Conservation (phyloP, 2,888 invertebrate genomes). For the Ryuthela nishihirai region DNA sequence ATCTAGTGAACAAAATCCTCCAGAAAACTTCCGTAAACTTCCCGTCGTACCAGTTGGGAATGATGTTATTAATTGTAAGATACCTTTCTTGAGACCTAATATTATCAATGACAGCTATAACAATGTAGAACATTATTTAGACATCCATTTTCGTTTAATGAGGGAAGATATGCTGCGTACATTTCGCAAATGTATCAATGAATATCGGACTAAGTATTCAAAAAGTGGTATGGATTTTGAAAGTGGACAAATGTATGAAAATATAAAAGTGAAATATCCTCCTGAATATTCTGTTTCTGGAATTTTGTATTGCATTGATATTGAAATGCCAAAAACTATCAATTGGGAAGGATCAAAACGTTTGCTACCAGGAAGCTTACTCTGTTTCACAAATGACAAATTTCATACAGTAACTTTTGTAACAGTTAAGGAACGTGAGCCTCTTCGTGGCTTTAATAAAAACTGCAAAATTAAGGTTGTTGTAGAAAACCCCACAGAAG, state of each 20-base stretch:
- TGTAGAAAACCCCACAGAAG: slow-evolving; percentile 35
- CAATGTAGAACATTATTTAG: slow-evolving; percentile 67
- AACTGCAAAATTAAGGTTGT: slow-evolving; percentile 45
- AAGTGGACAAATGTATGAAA: not conserved
- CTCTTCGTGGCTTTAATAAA: slow-evolving; percentile 8
- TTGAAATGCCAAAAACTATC: not conserved
- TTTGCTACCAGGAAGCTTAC: slow-evolving; percentile 66
- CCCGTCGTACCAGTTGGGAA: slow-evolving; percentile 48
- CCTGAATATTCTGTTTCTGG: slow-evolving; percentile 4
- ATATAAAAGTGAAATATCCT: slow-evolving; percentile 2
- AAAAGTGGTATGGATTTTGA: not conserved
- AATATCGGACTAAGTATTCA: not conserved
- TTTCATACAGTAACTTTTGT: slow-evolving; percentile 68
- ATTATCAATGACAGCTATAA: slow-evolving; percentile 62
- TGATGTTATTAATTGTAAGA: slow-evolving; percentile 47
- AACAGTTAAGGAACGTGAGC: slow-evolving; percentile 61
- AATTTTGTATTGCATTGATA: slow-evolving; percentile 13
- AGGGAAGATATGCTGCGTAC: slow-evolving; percentile 77
- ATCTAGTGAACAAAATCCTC: slow-evolving; percentile 7
- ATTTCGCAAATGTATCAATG: slow-evolving; percentile 55
- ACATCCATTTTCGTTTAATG: slow-evolving; percentile 69
- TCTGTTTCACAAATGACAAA: slow-evolving; percentile 66
- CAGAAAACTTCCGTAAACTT: slow-evolving; percentile 48
- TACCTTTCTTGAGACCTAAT: slow-evolving; percentile 58
- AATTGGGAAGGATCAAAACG: slow-evolving; percentile 56